Conservation (phyloP, 2,113 vertebrate genomes). For the Rhabdomys dilectus region DNA sequence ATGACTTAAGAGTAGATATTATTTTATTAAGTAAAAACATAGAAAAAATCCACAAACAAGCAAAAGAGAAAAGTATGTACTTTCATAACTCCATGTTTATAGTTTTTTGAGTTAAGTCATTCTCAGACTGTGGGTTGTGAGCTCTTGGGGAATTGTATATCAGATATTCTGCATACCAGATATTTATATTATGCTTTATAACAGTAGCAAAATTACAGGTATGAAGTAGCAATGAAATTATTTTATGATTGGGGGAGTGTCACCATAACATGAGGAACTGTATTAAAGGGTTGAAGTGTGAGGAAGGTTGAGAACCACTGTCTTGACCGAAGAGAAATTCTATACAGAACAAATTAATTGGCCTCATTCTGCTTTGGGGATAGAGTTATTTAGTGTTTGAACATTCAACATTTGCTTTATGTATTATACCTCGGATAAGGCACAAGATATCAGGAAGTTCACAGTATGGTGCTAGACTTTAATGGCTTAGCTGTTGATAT, state of each 20-base stretch:
- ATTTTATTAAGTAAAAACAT: constrained; percentile 30
- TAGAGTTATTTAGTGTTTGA: background rate
- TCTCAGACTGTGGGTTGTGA: background rate
- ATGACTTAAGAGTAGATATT: background rate
- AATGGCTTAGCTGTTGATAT: background rate
- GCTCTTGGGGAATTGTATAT: background rate
- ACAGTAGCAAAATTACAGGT: background rate
- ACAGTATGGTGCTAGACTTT: background rate
- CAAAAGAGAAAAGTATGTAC: background rate
- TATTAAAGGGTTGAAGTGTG: background rate
- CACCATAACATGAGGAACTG: background rate
- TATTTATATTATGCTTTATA: background rate
- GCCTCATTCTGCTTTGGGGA: constrained; percentile 26
- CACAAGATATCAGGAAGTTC: background rate
- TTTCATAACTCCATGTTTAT: background rate
- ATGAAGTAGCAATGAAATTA: background rate
- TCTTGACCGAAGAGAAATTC: background rate
- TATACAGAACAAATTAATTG: background rate
- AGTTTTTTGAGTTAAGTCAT: background rate
- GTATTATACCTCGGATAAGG: background rate
- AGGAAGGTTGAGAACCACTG: background rate
- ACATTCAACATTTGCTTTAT: background rate
- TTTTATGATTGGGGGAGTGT: background rate
- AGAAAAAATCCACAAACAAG: constrained; percentile 31
- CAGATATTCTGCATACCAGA: background rate